Base-by-base conservation (phyloP, 2,113 vertebrate genomes). In the Microcebus griseorufus region DNA sequence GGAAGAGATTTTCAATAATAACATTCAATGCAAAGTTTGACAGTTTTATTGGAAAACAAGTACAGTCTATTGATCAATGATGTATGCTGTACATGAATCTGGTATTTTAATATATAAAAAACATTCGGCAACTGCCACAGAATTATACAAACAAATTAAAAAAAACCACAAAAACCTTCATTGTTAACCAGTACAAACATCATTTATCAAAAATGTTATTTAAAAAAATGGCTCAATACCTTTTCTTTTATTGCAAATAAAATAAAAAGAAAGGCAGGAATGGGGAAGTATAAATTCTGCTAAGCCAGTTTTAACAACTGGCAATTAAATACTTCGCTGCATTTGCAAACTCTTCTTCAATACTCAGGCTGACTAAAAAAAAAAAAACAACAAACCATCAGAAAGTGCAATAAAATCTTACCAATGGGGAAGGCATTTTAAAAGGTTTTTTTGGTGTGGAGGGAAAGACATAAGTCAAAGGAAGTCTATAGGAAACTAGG, bases 41-140 rank as follows among this genome's bases (percentile, higher is more conserved):
- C 73, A 91, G 27, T 85, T 97, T 97, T 98, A 98, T 95, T 98
- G 87, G 82, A 97, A 98, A 98, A 97, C 75, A 93, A 95, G 48
- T 95, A 67, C 58, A 94, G 60, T 82, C 67, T 53, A 17, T 62
- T 75, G 42, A 96, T 85, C 55, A 58, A 42, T n/a, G 79, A 94
- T 83, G 27, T 1, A 62, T 53, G 42, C 84, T 96, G 42, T 80
- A 95, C 89, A 76, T 12, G 23, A 76, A 84, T 87, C n/a, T 60
- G 48, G 25, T 87, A 22, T 89, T 92, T 94, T 86, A 37, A 51
- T 67, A 75, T 86, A 96, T 23, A 96, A 96, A 98, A 97, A 97
- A 93, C 94, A 97, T 34, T 89, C 93, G 23, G 51, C 64, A 95
- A 95, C 65, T 95, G 78, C 62, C 78, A 23, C 37, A 94, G 67